These are phyloP conservation scores for Penelope pileata DNA, from an alignment of 2,113 vertebrate genomes.

Conservation along the genomic window DNA sequence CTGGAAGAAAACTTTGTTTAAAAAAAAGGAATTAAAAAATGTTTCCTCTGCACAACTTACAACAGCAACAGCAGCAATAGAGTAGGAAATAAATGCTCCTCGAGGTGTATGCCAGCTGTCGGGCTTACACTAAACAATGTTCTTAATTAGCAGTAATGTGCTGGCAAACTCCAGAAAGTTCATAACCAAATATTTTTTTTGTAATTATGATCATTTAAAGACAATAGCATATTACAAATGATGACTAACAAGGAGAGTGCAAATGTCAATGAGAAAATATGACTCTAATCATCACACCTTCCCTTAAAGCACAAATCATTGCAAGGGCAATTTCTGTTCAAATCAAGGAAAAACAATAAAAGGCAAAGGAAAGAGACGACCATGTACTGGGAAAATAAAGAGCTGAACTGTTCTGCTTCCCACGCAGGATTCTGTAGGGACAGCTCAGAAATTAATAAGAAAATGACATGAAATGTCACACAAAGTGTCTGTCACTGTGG, in stretches of 20 bases:
- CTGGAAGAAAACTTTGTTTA: neutral
- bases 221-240: neutral
- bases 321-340: neutral
- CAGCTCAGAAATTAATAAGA: neutral
- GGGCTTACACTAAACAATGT: neutral
- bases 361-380: neutral
- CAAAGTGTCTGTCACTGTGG: accelerated
- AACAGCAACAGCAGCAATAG: neutral
- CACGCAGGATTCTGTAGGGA: neutral
- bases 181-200: neutral
- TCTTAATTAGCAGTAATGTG: constrained; percentile 47
- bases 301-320: neutral
- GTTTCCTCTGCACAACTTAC: neutral
- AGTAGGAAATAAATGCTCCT: neutral
- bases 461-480: neutral
- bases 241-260: constrained; percentile 10
- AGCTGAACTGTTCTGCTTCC: neutral
- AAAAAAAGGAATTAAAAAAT: neutral
- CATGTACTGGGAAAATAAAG: neutral
- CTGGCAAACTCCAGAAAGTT: constrained; percentile 28
- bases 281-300: neutral
- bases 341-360: neutral
- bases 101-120: constrained; percentile 41
- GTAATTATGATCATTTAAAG: constrained; percentile 41
- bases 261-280: constrained; percentile 46